These are phyloP conservation scores for Protosalanx chinensis DNA, from an alignment of 2,797 vertebrate genomes.

Conservation along the genomic window DNA sequence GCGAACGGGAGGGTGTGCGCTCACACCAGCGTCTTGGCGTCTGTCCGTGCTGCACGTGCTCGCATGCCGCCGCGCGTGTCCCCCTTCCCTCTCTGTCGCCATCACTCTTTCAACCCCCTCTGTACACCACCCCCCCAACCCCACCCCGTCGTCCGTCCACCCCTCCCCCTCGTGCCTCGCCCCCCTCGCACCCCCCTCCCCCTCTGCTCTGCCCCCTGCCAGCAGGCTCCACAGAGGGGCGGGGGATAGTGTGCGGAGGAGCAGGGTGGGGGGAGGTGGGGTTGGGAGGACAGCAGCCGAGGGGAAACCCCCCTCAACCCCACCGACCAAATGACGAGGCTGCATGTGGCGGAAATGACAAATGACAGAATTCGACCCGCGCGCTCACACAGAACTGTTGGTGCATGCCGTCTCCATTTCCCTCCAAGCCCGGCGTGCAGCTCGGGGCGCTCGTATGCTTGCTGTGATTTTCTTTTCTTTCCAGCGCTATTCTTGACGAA, in stretches of 20 bases:
- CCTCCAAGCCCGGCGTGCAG: not conserved
- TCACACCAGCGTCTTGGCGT: conserved; percentile 31
- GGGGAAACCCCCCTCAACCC: not conserved
- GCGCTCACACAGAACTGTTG: not conserved
- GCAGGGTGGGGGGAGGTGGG: no score
- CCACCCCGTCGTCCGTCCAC: conserved; percentile 9
- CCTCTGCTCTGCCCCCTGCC: not conserved
- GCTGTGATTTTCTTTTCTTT: not conserved
- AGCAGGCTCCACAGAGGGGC: not conserved
- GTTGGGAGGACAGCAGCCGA: not conserved
- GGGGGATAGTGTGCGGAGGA: no score
- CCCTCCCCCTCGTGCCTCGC: conserved; percentile 36
- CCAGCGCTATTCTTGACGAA: no score
- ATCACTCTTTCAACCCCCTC: not conserved
- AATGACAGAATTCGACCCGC: not conserved
- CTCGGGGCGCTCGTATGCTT: conserved; percentile 1
- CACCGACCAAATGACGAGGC: not conserved
- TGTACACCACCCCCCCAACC: not conserved
- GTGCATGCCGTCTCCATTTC: not conserved
- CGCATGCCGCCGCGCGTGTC: conserved; percentile 40
- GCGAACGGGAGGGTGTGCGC: conserved; percentile 26
- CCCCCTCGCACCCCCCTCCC: not conserved
- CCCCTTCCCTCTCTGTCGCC: conserved; percentile 45
- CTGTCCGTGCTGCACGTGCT: conserved; percentile 14
- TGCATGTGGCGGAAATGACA: conserved; percentile 1